phyloP scores from a whole-genome alignment of 2,888 invertebrate genomes.

The Malthinus flaveolus region DNA sequence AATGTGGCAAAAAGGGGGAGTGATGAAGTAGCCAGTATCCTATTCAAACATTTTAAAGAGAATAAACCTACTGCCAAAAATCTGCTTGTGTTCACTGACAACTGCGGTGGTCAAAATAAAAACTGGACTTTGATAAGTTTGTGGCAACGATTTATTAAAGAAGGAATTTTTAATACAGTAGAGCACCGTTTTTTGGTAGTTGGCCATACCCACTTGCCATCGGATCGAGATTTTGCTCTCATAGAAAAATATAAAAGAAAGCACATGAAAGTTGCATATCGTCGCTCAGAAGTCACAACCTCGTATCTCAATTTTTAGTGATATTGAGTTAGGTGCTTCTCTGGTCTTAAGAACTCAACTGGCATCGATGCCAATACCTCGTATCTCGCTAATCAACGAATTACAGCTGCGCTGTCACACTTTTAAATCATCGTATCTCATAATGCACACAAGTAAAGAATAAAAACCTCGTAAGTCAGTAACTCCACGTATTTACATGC shows the following conservation, averaged over 20 bases:
- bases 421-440: too few species aligned
- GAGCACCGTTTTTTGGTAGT: conserved; percentile 28
- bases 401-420: too few species aligned
- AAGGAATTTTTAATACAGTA: conserved; percentile 16
- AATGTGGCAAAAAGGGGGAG: background rate
- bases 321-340: too few species aligned
- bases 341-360: too few species aligned
- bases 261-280: too few species aligned
- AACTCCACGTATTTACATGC: too few species aligned
- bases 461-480: too few species aligned
- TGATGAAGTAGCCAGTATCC: conserved; percentile 6
- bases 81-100: conserved; percentile 26
- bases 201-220: conserved; percentile 28
- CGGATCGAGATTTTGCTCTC: conserved; percentile 15
- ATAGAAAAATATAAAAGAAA: conserved; percentile 6
- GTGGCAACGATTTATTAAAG: conserved; percentile 28
- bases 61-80: conserved; percentile 15
- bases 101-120: conserved; percentile 30
- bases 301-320: too few species aligned
- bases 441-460: too few species aligned
- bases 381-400: too few species aligned
- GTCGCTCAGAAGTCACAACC: too few species aligned
- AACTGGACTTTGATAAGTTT: conserved; percentile 23
- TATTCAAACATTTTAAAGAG: conserved; percentile 27
- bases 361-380: too few species aligned